Evolutionary conservation across 2,888 invertebrate species (phyloP).

Genomic region (Nemotelus nigrinus): DNA sequence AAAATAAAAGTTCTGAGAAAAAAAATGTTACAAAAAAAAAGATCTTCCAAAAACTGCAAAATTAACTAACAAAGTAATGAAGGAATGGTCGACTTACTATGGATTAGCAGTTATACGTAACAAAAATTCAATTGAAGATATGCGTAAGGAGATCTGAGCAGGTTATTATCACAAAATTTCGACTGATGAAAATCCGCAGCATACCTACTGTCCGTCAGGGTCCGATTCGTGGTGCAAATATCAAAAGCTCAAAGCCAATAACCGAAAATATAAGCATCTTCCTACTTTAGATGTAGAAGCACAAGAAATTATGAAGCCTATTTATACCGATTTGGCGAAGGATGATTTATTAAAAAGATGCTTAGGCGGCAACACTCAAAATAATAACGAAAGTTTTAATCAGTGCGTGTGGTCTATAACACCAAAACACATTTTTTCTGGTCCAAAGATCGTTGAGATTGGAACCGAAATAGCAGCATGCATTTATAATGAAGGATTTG

Average conservation of each 20-base stretch:
- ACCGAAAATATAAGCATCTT: background rate
- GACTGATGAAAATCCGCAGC: background rate
- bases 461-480: too few relatives aligned
- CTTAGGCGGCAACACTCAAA: constrained; percentile 14
- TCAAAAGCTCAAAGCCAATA: background rate
- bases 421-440: constrained; percentile 16
- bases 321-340: background rate
- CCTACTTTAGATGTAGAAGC: background rate
- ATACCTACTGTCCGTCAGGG: background rate
- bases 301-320: constrained; percentile 10
- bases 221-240: background rate
- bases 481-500: too few relatives aligned
- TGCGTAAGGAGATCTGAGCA: background rate
- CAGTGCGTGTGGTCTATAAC: constrained; percentile 3
- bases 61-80: background rate
- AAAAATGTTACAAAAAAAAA: background rate
- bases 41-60: constrained; percentile 2
- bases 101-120: background rate
- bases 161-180: constrained; percentile 11
- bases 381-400: constrained; percentile 12
- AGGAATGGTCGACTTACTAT: background rate
- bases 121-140: background rate
- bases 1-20: background rate
- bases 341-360: constrained; percentile 13
- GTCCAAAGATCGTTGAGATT: too few relatives aligned